A percentile compares a stretch with the other conserved stretches of the same genome.
phyloP scores from a whole-genome alignment of 2,797 vertebrate species.

The Sphenopsis melanotis region DNA sequence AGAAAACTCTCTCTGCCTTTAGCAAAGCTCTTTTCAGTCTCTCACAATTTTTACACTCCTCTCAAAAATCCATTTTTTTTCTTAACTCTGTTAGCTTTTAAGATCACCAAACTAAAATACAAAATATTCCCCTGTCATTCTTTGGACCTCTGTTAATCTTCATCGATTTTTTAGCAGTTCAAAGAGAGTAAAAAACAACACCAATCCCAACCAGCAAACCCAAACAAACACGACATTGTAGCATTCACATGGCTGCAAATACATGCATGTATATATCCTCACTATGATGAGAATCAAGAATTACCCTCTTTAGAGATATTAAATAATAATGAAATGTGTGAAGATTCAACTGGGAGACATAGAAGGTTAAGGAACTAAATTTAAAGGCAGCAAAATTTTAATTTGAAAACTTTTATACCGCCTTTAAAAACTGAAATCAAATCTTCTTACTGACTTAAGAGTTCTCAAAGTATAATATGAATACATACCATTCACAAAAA shows the following conservation, averaged over 20 bases:
- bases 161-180: not conserved
- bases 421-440: slow-evolving; percentile 22
- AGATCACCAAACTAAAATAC: not conserved
- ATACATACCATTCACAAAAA: not conserved
- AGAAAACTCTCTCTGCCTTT: not conserved
- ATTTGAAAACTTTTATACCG: not conserved
- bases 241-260: not conserved
- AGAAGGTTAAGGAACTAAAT: not conserved
- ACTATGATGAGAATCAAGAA: not conserved
- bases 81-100: not conserved
- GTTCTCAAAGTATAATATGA: slow-evolving; percentile 25
- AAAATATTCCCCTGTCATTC: not conserved
- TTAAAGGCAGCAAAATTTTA: slow-evolving; percentile 3
- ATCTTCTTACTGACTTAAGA: slow-evolving; percentile 1
- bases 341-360: not conserved
- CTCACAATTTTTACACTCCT: not conserved
- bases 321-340: not conserved
- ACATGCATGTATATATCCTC: not conserved
- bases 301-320: not conserved
- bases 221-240: not conserved
- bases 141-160: not conserved
- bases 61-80: not conserved
- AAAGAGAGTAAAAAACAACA: not conserved
- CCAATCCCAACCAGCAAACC: not conserved
- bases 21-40: not conserved